These are phyloP conservation scores for Pavo muticus DNA, from an alignment of 2,113 vertebrate species.

Conservation along the genomic window DNA sequence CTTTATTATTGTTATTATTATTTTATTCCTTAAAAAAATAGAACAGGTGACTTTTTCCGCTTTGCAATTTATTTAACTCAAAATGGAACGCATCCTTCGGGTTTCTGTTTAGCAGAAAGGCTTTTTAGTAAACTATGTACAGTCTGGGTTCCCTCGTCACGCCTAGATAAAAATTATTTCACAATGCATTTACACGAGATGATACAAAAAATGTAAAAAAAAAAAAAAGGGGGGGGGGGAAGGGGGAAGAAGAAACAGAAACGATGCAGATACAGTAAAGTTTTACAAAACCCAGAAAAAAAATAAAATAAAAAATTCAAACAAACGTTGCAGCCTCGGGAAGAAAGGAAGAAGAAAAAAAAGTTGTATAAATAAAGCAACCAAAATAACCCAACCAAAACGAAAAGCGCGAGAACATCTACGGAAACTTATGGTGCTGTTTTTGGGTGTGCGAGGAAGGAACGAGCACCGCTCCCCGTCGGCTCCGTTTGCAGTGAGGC, in stretches of 20 bases:
- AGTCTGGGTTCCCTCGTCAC: slow-evolving; percentile 84
- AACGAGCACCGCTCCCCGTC: slow-evolving; percentile 49
- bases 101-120: slow-evolving; percentile 84
- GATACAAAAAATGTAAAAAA: slow-evolving; percentile 82
- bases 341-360: slow-evolving; percentile 31
- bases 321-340: slow-evolving; percentile 40
- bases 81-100: slow-evolving; percentile 85
- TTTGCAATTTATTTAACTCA: slow-evolving; percentile 92
- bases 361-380: slow-evolving; percentile 82
- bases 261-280: slow-evolving; percentile 82
- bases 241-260: slow-evolving; percentile 36
- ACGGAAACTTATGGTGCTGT: slow-evolving; percentile 39
- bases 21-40: not conserved
- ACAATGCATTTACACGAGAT: slow-evolving; percentile 96
- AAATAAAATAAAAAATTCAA: not conserved
- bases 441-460: slow-evolving; percentile 62
- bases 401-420: not conserved
- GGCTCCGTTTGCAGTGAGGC: slow-evolving; percentile 28
- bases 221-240: slow-evolving; percentile 1
- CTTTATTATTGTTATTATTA: too few relatives aligned
- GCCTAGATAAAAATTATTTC: slow-evolving; percentile 91
- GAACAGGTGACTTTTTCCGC: slow-evolving; percentile 32
- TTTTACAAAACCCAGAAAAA: slow-evolving; percentile 86
- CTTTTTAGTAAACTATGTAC: slow-evolving; percentile 93
- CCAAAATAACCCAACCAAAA: not conserved